Evolutionary conservation across 2,888 invertebrate genomes (phyloP).

Genomic region (Acanthosepion pharaonis): DNA sequence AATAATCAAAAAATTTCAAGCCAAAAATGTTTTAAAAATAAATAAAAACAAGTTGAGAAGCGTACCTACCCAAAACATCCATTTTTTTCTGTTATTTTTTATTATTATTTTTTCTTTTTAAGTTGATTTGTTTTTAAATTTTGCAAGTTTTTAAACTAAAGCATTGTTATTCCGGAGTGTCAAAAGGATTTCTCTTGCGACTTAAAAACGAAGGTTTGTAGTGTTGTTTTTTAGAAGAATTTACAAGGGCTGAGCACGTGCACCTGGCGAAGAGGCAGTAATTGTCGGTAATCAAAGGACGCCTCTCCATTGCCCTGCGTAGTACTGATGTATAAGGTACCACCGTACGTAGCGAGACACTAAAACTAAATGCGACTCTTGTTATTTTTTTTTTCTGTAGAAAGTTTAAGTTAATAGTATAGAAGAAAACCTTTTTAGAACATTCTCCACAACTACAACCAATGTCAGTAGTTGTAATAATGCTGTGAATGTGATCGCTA

Average conservation of each 20-base stretch:
- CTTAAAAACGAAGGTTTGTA: neutral
- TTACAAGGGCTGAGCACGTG: neutral
- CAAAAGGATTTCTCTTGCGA: neutral
- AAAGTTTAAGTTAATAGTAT: no score
- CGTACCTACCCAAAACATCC: neutral
- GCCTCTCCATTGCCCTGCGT: neutral
- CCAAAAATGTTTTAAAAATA: no score
- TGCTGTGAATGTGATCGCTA: neutral
- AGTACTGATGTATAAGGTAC: no score
- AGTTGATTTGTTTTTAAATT: neutral
- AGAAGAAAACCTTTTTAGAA: neutral
- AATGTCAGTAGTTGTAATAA: neutral
- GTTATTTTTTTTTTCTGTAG: no score
- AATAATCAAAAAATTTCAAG: no score
- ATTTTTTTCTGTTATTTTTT: neutral
- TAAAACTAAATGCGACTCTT: no score
- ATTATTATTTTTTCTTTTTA: neutral
- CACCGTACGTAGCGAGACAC: no score
- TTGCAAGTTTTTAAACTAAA: neutral
- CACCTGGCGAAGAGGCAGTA: neutral
- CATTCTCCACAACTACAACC: neutral
- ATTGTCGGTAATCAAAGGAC: conserved; percentile 5
- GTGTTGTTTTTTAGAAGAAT: neutral
- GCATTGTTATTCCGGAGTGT: neutral
- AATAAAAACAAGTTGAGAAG: neutral